Conservation (phyloP, 2,797 vertebrate genomes). For the Chaenodraco wilsoni region DNA sequence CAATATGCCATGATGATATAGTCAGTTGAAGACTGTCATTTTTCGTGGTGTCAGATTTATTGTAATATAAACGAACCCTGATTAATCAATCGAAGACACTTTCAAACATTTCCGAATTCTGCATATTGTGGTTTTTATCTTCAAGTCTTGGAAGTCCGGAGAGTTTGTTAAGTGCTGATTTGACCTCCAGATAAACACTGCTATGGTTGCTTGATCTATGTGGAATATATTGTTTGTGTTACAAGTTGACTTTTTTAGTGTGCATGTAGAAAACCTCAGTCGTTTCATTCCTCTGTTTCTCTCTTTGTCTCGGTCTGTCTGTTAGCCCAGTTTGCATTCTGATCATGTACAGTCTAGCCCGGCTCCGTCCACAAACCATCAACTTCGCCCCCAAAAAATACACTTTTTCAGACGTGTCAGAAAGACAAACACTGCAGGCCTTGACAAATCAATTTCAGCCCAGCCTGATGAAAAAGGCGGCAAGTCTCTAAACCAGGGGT, state of each 20-base stretch:
- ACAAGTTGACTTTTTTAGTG: neutral
- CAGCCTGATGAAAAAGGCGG: slow-evolving; percentile 65
- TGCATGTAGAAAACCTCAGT: neutral
- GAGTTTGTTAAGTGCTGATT: neutral
- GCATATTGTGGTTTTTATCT: neutral
- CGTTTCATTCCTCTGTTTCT: slow-evolving; percentile 5
- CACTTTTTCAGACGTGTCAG: slow-evolving; percentile 34
- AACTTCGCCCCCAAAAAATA: neutral
- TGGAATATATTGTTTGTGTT: neutral
- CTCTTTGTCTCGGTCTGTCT: neutral
- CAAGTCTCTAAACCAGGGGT: slow-evolving; percentile 54
- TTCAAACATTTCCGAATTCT: neutral
- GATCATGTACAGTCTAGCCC: slow-evolving; percentile 54
- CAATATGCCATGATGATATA: no score
- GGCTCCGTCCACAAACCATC: slow-evolving; percentile 29
- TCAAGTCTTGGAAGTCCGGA: neutral
- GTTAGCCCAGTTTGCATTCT: slow-evolving; percentile 53
- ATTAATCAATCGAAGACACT: neutral
- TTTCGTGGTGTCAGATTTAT: neutral
- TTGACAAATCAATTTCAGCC: slow-evolving; percentile 69
- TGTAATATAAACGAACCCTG: neutral
- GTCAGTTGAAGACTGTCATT: no score
- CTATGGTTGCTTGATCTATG: neutral
- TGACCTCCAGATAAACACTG: neutral
- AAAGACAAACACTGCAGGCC: slow-evolving; percentile 62